Evolutionary conservation across 2,113 vertebrate genomes (phyloP).

Genomic region (Atractosteus spatula): DNA sequence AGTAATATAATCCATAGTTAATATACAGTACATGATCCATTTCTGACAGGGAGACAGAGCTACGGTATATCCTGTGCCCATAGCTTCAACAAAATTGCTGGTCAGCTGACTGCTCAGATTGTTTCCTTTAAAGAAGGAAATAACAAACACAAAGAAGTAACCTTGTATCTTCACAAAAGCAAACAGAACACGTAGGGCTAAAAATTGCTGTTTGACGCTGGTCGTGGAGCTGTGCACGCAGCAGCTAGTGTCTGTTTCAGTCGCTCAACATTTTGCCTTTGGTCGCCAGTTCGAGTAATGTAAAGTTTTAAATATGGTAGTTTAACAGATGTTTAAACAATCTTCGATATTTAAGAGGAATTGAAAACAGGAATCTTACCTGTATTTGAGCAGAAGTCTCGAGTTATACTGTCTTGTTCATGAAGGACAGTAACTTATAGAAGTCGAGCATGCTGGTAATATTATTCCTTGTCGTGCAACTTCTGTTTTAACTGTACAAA

Average conservation of each 20-base stretch:
- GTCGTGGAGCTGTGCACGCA: too few species aligned
- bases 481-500: slow-evolving; percentile 23
- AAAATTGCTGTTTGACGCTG: too few species aligned
- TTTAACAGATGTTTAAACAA: slow-evolving; percentile 2
- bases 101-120: too few species aligned
- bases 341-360: not conserved
- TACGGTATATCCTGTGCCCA: not conserved
- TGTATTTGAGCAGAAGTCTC: slow-evolving; percentile 3
- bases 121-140: not conserved
- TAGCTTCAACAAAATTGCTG: not conserved
- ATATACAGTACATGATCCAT: too few species aligned
- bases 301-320: slow-evolving; percentile 2
- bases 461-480: slow-evolving; percentile 21
- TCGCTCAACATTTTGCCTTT: not conserved
- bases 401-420: not conserved
- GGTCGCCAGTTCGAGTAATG: slow-evolving; percentile 7
- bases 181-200: not conserved
- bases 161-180: not conserved
- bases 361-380: slow-evolving; percentile 24
- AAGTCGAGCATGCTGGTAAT: slow-evolving; percentile 19
- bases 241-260: too few species aligned
- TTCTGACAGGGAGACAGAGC: not conserved
- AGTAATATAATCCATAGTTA: not conserved
- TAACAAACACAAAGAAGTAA: not conserved
- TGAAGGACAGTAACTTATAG: slow-evolving; percentile 4